Evolutionary conservation across 2,888 invertebrate species (phyloP).

Genomic region (Hyppa rectilinea): DNA sequence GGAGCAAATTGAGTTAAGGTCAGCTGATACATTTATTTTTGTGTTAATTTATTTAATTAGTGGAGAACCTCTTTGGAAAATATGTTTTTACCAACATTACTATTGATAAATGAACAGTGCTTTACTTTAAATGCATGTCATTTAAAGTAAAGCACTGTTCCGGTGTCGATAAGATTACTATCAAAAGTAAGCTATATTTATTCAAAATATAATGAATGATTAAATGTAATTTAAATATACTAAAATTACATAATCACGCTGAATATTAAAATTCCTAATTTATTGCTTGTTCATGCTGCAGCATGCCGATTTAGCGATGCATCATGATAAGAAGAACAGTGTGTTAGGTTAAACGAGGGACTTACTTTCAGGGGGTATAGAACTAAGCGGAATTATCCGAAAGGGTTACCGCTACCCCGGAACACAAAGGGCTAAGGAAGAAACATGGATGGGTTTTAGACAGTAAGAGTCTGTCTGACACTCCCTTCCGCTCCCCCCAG

Average conservation of each 20-base stretch:
- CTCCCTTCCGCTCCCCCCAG: no score
- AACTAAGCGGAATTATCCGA: no score
- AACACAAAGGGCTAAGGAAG: no score
- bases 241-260: conserved; percentile 5
- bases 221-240: no score
- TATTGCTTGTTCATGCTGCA: background rate
- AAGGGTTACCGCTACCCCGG: no score
- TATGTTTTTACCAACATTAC: background rate
- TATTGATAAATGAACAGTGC: no score
- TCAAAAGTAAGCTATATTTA: background rate
- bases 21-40: conserved; percentile 24
- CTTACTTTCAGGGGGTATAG: no score
- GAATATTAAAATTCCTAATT: background rate
- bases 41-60: conserved; percentile 10
- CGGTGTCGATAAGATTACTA: conserved; percentile 1
- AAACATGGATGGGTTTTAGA: no score
- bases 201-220: background rate
- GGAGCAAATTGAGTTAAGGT: conserved; percentile 48
- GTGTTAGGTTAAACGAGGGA: no score
- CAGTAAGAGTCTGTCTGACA: no score
- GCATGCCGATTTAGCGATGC: background rate
- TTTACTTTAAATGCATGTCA: no score
- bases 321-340: conserved; percentile 12
- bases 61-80: background rate
- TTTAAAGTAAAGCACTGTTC: no score